phyloP scores from a whole-genome alignment of 2,888 invertebrate genomes.

The Anthoptus insignis region DNA sequence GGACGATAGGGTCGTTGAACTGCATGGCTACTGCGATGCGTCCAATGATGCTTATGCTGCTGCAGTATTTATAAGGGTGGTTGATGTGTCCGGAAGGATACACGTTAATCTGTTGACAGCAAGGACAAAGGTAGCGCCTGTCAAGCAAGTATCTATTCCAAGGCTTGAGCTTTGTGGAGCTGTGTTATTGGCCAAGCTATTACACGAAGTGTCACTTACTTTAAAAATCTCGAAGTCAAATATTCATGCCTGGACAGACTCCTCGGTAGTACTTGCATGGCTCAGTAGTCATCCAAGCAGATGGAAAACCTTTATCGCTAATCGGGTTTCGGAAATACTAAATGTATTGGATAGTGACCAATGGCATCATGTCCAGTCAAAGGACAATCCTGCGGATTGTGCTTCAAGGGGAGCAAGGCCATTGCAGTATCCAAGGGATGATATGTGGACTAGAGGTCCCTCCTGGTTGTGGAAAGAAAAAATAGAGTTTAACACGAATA shows the following conservation, averaged over 20 bases:
- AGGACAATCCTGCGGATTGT: slow-evolving; percentile 48
- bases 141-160: slow-evolving; percentile 39
- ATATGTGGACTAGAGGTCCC: slow-evolving; percentile 45
- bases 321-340: slow-evolving; percentile 44
- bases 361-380: slow-evolving; percentile 38
- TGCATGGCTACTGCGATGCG: slow-evolving; percentile 25
- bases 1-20: slow-evolving; percentile 28
- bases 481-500: slow-evolving; percentile 14
- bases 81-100: slow-evolving; percentile 7
- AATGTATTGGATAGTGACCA: slow-evolving; percentile 8
- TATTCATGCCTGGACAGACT: slow-evolving; percentile 41
- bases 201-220: slow-evolving; percentile 23
- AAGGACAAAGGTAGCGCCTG: slow-evolving; percentile 33
- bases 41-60: slow-evolving; percentile 43
- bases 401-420: slow-evolving; percentile 37
- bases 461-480: slow-evolving; percentile 27
- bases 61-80: slow-evolving; percentile 33
- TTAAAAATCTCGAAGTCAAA: slow-evolving; percentile 14
- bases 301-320: slow-evolving; percentile 38
- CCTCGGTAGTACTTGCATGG: slow-evolving; percentile 40
- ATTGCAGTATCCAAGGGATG: slow-evolving; percentile 10
- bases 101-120: slow-evolving; percentile 30
- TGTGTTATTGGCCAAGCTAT: slow-evolving; percentile 32
- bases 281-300: slow-evolving; percentile 37
- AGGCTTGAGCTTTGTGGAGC: slow-evolving; percentile 38